A percentile compares a stretch with the other conserved stretches of the same genome.
These are phyloP conservation scores for Charanyca ferruginea DNA, from an alignment of 2,888 invertebrate genomes.

Conservation along the genomic window DNA sequence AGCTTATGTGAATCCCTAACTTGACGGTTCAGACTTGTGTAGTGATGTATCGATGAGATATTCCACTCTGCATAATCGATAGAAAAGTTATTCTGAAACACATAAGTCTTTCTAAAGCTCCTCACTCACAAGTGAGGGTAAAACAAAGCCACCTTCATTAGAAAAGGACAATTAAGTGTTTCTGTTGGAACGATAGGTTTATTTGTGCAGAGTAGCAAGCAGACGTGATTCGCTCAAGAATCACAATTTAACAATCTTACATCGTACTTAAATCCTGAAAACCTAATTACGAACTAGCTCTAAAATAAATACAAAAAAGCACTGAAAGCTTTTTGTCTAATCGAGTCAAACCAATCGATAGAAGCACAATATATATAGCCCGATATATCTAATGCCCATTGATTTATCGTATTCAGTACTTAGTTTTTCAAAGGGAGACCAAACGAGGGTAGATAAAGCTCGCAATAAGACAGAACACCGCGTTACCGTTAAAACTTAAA, in stretches of 20 bases:
- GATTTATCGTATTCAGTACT: slow-evolving; percentile 85
- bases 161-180: slow-evolving; percentile 16
- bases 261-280: not conserved
- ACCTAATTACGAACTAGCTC: not conserved
- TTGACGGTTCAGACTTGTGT: slow-evolving; percentile 48
- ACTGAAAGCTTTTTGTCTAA: not conserved
- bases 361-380: slow-evolving; percentile 33
- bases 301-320: not conserved
- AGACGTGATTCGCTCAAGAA: slow-evolving; percentile 8
- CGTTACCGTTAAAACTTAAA: slow-evolving; percentile 64
- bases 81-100: slow-evolving; percentile 4
- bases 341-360: slow-evolving; percentile 33
- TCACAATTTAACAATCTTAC: slow-evolving; percentile 1
- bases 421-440: slow-evolving; percentile 77
- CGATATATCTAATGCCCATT: slow-evolving; percentile 83
- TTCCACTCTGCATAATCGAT: slow-evolving; percentile 17
- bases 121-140: slow-evolving; percentile 6
- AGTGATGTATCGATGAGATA: slow-evolving; percentile 41
- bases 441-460: slow-evolving; percentile 73
- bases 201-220: slow-evolving; percentile 26
- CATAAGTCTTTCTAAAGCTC: slow-evolving; percentile 24
- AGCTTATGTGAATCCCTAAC: slow-evolving; percentile 55
- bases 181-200: not conserved
- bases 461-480: slow-evolving; percentile 64
- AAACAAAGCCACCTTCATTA: slow-evolving; percentile 44